Evolutionary conservation across 1,140 invertebrate species (phyloP).

Genomic region (Drosophila athabasca): DNA sequence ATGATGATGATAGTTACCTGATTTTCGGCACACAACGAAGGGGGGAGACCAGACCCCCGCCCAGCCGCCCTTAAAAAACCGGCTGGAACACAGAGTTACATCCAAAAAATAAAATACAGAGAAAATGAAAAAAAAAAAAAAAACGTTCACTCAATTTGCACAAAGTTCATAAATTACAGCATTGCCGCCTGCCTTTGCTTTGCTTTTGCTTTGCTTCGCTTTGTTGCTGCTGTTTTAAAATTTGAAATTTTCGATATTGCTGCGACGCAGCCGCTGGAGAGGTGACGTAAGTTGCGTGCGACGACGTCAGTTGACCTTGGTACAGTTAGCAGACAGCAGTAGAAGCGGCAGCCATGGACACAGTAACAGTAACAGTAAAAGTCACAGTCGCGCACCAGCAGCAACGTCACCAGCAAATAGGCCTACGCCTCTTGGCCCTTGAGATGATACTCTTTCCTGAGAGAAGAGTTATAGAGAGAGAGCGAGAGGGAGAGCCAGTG

Average conservation of each 20-base stretch:
- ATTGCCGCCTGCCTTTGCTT: constrained; percentile 54
- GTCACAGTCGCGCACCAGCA: constrained; percentile 20
- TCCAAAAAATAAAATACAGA: constrained; percentile 11
- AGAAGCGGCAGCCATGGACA: constrained; percentile 2
- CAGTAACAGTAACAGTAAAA: constrained; percentile 8
- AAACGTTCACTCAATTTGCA: constrained; percentile 45
- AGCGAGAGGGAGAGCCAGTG: no score
- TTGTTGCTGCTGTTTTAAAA: constrained; percentile 47
- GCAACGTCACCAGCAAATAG: constrained; percentile 39
- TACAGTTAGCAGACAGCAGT: constrained; percentile 58
- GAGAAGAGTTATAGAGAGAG: no score
- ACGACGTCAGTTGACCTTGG: constrained; percentile 70
- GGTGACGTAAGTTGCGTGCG: constrained; percentile 71
- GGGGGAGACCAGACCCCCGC: no score
- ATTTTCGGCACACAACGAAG: background rate
- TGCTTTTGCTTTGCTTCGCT: constrained; percentile 23
- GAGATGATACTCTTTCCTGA: constrained; percentile 3
- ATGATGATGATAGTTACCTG: constrained; percentile 36
- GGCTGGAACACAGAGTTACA: constrained; percentile 35
- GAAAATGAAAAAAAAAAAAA: constrained; percentile 16
- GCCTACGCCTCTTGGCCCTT: constrained; percentile 17
- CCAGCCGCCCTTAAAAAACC: constrained; percentile 9
- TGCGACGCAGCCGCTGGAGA: background rate
- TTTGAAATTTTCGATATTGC: constrained; percentile 62
- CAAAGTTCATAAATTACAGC: constrained; percentile 75